These are phyloP conservation scores for Phylloscopus whistleri DNA, from an alignment of 2,113 vertebrate species.

Conservation along the genomic window DNA sequence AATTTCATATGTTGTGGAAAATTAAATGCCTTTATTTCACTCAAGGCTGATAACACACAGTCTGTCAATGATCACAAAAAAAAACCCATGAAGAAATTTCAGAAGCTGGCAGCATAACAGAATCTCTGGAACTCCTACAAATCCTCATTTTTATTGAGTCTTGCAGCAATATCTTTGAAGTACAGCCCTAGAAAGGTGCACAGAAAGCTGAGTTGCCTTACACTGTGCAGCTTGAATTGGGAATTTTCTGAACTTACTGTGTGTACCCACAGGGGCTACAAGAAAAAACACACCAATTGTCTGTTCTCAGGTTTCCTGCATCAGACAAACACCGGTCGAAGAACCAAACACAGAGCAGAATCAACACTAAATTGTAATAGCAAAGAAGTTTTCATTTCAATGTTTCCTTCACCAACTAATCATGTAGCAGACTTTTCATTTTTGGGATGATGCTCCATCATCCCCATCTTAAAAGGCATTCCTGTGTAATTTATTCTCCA, in stretches of 20 bases:
- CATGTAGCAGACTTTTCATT: not conserved
- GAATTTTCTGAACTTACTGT: not conserved
- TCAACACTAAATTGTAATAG: not conserved
- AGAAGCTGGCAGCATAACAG: not conserved
- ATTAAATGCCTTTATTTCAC: not conserved
- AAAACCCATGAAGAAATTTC: not conserved
- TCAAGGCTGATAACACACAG: not conserved
- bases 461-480: not conserved
- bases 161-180: not conserved
- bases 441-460: not conserved
- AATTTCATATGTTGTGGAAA: not conserved
- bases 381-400: not conserved
- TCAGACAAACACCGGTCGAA: not conserved
- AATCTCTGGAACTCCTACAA: not conserved
- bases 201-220: not conserved
- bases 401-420: not conserved
- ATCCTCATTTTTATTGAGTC: not conserved
- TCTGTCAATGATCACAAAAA: not conserved
- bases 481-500: not conserved
- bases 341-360: not conserved
- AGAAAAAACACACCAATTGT: not conserved
- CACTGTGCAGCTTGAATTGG: not conserved
- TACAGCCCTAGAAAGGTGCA: not conserved
- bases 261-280: not conserved
- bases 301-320: not conserved